Percentiles rank a stretch among this genome's conserved stretches.
Conservation (phyloP, 2,888 invertebrate species). For the Rapana venosa region DNA sequence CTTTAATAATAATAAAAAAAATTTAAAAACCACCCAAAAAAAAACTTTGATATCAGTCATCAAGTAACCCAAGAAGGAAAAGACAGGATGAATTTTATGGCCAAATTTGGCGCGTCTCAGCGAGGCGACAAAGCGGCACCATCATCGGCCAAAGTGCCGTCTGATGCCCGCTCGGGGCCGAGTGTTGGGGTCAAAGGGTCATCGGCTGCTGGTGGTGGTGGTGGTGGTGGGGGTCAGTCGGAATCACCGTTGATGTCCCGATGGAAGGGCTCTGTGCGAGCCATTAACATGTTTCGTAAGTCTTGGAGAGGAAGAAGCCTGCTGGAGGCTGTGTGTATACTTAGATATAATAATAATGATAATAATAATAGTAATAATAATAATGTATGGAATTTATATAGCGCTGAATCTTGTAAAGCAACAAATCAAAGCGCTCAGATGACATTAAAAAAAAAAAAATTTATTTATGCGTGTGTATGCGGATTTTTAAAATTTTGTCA, state of each 20-base stretch:
- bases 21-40: too few species aligned
- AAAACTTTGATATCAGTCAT: too few species aligned
- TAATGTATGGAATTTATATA: not conserved
- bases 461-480: too few species aligned
- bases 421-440: too few species aligned
- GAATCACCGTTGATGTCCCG: not conserved
- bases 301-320: not conserved
- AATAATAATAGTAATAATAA: not conserved
- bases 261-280: not conserved
- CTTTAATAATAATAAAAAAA: too few species aligned
- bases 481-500: too few species aligned
- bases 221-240: too few species aligned
- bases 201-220: not conserved
- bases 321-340: not conserved
- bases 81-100: not conserved
- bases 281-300: not conserved
- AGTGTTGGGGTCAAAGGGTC: not conserved
- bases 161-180: not conserved
- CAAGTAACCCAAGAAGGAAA: not conserved
- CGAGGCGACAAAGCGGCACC: not conserved
- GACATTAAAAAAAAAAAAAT: too few species aligned
- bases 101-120: not conserved
- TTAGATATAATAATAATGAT: too few species aligned
- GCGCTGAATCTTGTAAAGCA: not conserved
- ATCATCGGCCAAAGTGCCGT: not conserved